Conservation (phyloP, 92 coral and sea anemone genomes). For the Ricordea florida region DNA sequence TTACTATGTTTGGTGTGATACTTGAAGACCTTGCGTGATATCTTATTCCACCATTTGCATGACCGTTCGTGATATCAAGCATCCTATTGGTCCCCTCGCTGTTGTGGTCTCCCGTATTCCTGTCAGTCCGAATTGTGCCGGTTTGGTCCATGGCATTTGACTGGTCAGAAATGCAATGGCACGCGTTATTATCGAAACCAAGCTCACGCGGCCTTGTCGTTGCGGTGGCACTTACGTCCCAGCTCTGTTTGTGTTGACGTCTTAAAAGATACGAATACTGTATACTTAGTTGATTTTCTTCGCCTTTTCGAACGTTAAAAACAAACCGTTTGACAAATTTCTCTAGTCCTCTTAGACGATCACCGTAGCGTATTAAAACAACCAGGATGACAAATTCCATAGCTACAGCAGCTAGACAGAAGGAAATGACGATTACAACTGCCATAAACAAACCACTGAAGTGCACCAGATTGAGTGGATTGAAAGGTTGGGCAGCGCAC, state of each 20-base stretch:
- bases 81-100: no score
- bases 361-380: constrained; percentile 13
- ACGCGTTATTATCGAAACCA: constrained; percentile 4
- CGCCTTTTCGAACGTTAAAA: constrained; percentile 27
- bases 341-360: constrained; percentile 22
- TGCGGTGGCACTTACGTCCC: background rate
- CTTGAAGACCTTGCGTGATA: no score
- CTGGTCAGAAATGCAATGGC: background rate
- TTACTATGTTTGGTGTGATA: no score
- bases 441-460: constrained; percentile 71
- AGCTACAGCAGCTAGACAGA: constrained; percentile 52
- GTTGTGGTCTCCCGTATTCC: no score
- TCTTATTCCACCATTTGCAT: no score
- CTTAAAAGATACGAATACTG: constrained; percentile 3
- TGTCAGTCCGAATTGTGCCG: background rate
- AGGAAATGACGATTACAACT: constrained; percentile 39
- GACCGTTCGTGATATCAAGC: no score
- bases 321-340: constrained; percentile 25
- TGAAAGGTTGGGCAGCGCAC: constrained; percentile 2
- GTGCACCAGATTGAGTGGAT: constrained; percentile 22
- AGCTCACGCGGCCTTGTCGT: background rate
- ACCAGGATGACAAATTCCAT: constrained; percentile 34
- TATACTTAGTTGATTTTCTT: constrained; percentile 9
- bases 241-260: background rate
- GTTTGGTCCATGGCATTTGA: no score